A percentile compares a stretch with the other conserved stretches of the same genome.
Evolutionary conservation across 2,797 vertebrate species (phyloP).

Genomic region (Catostomus latipinnis): DNA sequence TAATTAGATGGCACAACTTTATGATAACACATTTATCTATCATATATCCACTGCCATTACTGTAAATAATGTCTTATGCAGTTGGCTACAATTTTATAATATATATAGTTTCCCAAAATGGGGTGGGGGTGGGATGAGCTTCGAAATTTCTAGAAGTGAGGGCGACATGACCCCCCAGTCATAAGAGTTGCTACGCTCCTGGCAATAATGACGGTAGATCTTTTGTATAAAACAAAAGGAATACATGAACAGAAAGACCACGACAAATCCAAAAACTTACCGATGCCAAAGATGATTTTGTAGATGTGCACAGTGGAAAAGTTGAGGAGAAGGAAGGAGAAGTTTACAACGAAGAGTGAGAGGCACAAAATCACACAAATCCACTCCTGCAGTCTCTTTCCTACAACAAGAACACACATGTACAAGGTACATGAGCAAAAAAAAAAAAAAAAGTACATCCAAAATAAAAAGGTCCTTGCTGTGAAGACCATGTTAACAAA

Average conservation of each 20-base stretch:
- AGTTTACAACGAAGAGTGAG: conserved; percentile 73
- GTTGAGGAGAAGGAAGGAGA: conserved; percentile 71
- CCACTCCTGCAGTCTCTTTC: conserved; percentile 75
- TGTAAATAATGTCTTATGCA: too few relatives aligned
- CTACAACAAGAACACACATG: conserved; percentile 51
- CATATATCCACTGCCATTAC: too few relatives aligned
- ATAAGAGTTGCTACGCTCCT: too few relatives aligned
- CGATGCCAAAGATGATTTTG: conserved; percentile 72
- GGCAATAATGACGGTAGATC: conserved; percentile 1
- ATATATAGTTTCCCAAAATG: too few relatives aligned
- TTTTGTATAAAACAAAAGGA: background rate
- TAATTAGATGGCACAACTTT: too few relatives aligned
- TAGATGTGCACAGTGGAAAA: conserved; percentile 75
- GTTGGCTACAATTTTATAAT: too few relatives aligned
- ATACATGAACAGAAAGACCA: background rate
- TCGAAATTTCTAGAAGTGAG: too few relatives aligned
- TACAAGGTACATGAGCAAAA: background rate
- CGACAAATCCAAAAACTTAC: conserved; percentile 60
- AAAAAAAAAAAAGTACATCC: too few relatives aligned
- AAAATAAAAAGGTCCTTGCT: background rate
- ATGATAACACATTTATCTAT: too few relatives aligned
- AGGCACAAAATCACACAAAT: conserved; percentile 75
- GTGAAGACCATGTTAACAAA: background rate
- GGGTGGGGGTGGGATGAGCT: too few relatives aligned
- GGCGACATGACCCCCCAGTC: too few relatives aligned